Base-by-base conservation (phyloP, 37 sponge, comb jelly and placozoan species). In the Lycopodina hypogea region DNA sequence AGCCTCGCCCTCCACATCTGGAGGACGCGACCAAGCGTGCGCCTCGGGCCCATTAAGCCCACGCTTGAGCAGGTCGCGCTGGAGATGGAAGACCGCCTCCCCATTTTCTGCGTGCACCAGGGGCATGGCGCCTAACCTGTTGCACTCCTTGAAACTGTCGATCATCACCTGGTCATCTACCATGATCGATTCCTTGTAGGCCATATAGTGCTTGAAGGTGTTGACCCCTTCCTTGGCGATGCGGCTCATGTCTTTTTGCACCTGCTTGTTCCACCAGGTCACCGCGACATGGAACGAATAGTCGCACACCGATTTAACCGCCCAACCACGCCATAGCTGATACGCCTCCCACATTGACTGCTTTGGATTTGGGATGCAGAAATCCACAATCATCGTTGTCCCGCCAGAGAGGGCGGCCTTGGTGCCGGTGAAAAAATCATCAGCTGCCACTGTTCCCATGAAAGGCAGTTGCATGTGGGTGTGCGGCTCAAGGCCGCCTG, bases 401-500 rank as follows among this genome's bases (percentile, higher is more conserved):
- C 94, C 94, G 48, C 94, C 94, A 55, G 94, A 90, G 40, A 93
- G 80, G 67, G 84, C 94, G 15, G 88, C 87, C 66, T 88, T 69
- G 26, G 94, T 93, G 9, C 94, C 94, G 26, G 42, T 33, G 68
- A 90, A 93, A 88, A 93, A 93, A 56, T 93, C 94, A 68, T 93
- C 94, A 24, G 70, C 87, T 19, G 94, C 90, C 12, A 86, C 87
- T 9, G 94, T 93, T 39, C 94, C 94, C 90, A 90, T 90, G 86
- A 93, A 93, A 9, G 94, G 94, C 34, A 93, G 77, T 77, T 93
- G 94, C 87, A 93, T 86, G 75, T 93, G 94, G 2, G 94, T 93
- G 81, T 93, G 94, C n/a, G 94, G 80, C 57, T 93, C 94, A 35
- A 93, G 86, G 8, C 94, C 94, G 6, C 88, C 69, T 68, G 39